These are phyloP conservation scores for Eremobia ochroleuca DNA, from an alignment of 2,888 invertebrate genomes.

Conservation along the genomic window DNA sequence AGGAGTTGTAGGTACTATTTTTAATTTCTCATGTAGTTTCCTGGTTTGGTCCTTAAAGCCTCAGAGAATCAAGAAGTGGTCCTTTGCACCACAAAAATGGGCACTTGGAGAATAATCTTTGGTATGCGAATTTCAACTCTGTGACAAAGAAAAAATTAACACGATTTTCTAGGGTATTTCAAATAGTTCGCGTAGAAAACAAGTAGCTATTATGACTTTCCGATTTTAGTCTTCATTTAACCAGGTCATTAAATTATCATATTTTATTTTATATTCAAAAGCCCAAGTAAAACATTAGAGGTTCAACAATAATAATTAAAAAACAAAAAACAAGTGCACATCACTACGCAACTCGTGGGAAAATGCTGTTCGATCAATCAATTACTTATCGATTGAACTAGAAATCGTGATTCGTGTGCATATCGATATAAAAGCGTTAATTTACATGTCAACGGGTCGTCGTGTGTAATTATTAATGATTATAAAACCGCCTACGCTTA, in stretches of 20 bases:
- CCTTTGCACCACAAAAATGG: no score
- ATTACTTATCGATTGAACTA: constrained; percentile 61
- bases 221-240: not conserved
- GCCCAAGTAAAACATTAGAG: no score
- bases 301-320: not conserved
- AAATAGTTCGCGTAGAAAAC: not conserved
- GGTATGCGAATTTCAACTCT: not conserved
- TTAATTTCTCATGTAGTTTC: not conserved
- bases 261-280: not conserved
- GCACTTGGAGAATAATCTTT: not conserved
- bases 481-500: constrained; percentile 76
- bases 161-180: not conserved
- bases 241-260: constrained; percentile 5
- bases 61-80: not conserved
- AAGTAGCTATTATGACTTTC: constrained; percentile 7
- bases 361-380: constrained; percentile 56
- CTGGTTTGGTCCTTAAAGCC: not conserved
- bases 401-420: constrained; percentile 53
- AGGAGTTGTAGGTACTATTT: not conserved
- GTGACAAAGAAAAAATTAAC: not conserved
- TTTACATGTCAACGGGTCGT: constrained; percentile 74
- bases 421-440: constrained; percentile 68
- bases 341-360: constrained; percentile 34
- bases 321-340: constrained; percentile 23
- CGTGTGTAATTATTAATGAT: constrained; percentile 74